phyloP scores from a whole-genome alignment of 2,888 invertebrate genomes.

The Melikaiella ostensackeni region DNA sequence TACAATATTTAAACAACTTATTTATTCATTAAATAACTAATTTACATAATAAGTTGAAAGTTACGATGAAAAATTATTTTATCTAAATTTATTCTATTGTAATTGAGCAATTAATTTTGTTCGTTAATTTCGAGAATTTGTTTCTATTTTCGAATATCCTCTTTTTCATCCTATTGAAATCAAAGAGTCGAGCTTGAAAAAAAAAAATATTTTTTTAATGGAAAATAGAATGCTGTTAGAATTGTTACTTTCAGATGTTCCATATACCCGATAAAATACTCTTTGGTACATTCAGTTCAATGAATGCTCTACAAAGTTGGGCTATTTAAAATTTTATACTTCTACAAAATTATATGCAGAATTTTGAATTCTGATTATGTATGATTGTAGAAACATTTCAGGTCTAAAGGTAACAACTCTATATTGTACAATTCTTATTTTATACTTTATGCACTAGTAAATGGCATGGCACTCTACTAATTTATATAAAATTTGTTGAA shows the following conservation, averaged over 20 bases:
- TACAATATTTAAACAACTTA: too few relatives aligned
- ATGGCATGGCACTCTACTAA: constrained; percentile 48
- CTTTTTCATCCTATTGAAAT: neutral
- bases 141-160: neutral
- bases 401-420: constrained; percentile 12
- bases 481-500: neutral
- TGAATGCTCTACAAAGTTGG: neutral
- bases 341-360: neutral
- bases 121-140: too few relatives aligned
- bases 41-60: neutral
- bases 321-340: neutral
- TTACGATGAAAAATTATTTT: neutral
- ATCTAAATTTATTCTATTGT: neutral
- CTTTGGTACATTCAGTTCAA: neutral
- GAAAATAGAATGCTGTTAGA: neutral
- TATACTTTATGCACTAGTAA: constrained; percentile 8
- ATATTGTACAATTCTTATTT: constrained; percentile 15
- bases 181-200: neutral
- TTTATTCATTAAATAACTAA: neutral
- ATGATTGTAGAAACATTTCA: neutral
- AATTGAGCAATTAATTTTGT: too few relatives aligned
- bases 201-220: neutral
- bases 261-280: neutral
- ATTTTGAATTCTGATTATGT: neutral
- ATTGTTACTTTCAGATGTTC: neutral